phyloP scores from a whole-genome alignment of 2,797 vertebrate genomes.

The Acanthis flammea region DNA sequence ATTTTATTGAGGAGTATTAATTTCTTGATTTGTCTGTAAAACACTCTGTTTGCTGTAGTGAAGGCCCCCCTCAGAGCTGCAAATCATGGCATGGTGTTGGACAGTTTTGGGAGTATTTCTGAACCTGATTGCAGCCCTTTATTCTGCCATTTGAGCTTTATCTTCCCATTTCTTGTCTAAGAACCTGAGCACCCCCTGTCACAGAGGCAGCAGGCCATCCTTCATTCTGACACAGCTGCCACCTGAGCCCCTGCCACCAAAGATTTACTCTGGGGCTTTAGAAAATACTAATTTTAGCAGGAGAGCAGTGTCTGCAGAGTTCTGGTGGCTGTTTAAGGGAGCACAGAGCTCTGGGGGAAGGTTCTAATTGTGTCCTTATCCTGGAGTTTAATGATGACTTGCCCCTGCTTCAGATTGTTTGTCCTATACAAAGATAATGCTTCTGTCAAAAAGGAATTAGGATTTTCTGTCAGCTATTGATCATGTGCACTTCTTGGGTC shows the following conservation, averaged over 20 bases:
- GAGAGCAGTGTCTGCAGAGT: neutral
- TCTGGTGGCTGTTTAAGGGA: neutral
- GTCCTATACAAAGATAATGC: neutral
- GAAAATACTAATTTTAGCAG: neutral
- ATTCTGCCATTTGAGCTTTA: neutral
- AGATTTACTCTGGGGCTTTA: conserved; percentile 2
- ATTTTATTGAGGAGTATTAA: neutral
- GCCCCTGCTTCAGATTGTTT: neutral
- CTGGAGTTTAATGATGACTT: neutral
- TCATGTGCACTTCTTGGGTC: neutral
- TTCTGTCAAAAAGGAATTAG: neutral
- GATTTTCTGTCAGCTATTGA: neutral
- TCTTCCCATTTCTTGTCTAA: neutral
- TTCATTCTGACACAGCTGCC: neutral
- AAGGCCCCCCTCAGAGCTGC: neutral
- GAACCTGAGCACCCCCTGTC: neutral
- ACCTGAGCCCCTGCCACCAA: conserved; percentile 30
- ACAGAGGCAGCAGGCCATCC: neutral
- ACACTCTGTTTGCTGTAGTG: neutral
- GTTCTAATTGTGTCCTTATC: neutral
- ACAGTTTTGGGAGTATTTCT: neutral
- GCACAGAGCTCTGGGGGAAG: neutral
- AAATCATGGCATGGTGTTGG: neutral
- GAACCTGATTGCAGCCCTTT: neutral
- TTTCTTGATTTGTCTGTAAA: neutral